Base-by-base conservation (phyloP, 2,888 invertebrate genomes). In the Smittia sp. region DNA sequence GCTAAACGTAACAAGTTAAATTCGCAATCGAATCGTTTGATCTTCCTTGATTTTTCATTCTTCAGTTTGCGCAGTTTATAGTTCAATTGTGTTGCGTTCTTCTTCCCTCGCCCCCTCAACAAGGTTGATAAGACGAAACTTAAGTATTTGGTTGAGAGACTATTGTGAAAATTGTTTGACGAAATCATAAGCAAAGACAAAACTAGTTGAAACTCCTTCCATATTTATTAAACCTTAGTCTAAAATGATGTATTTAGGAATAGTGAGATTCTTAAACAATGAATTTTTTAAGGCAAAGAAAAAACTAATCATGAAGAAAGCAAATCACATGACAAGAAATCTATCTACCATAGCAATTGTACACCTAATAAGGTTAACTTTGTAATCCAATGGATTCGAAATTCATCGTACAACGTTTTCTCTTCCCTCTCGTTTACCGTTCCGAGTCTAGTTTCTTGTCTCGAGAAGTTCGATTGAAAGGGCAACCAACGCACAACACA, bases 161-260 rank as follows among this genome's bases (percentile, higher is more conserved):
- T 58, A 20, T 52, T 52, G 7, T 52, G 7, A 52, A 13, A 52
- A 58, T 58, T 7, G 22, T 20, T 58, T 25, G 20, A 63, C 2
- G 27, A 24, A 63, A 9, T 63, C 27, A n/a, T 63, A 54, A 27
- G 25, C 69, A 54, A 39, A 54, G 41, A 27, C 52, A 69, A 69
- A 7, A 11, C 52, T 69, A 69, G 69, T 52, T 69, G 27, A 69
- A 69, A 69, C 18, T 69, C 69, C 69, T 69, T 69, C 69, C 69
- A 69, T 46, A 46, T 68, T 54, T 69, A 54, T 24, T 54, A 27
- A 54, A 54, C 18, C 25, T 54, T 69, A 69, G 69, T 69, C 54
- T 69, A 69, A 69, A 18, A 24, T 22, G 20, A 54, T 63, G 22
- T 54, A 52, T 63, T 46, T 46, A 67, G 20, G 27, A 9, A 67